Evolutionary conservation across 1,140 invertebrate species (phyloP), one percentile per base, ranked within the genome.

Genomic region (Rhagoletis pomonella): DNA sequence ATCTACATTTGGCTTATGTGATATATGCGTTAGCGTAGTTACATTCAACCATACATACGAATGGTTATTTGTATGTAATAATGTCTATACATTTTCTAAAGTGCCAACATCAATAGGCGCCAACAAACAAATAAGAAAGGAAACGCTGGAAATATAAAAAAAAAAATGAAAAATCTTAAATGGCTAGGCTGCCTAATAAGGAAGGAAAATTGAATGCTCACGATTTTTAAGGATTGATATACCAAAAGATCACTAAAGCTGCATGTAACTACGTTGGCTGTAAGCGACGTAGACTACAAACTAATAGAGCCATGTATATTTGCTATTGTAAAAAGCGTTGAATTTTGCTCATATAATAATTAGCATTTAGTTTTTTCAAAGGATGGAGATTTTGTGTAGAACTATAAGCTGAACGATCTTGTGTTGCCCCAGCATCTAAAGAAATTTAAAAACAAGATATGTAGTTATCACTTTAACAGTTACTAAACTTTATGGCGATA

Each of bases 211-310:
- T 67, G 29, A 67, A 67, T 67, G 64, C 29, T 42, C 64, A 67
- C 64, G 64, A 67, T 67, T 67, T 42, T 39, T 67, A 67, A 67
- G 19, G 19, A 67, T 39, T 12, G 64, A 67, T 67, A 67, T 67
- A 39, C 39, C 39, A 7, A 67, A 39, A 67, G 64, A 67, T 19
- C 64, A 67, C 19, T 39, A 1, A 5, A 55, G 50, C 3, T 55
- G 10, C 50, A 55, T 55, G 50, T 55, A 55, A 0, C 5, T 55
- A 55, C 50, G 10, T 55, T 55, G 2, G 50, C 10, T 7, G 50
- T 3, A 55, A 7, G 10, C 1, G 50, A 1, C 10, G 50, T 55
- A 42, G 39, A 7, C 64, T 29, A 10, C 39, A 67, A 67, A 67
- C 29, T 39, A 65, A 19, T 65, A 29, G 29, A 65, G n/a, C 6